Percentiles rank a stretch among this genome's conserved stretches.
phyloP scores from a whole-genome alignment of 2,797 vertebrate species.

The Clangula hyemalis region DNA sequence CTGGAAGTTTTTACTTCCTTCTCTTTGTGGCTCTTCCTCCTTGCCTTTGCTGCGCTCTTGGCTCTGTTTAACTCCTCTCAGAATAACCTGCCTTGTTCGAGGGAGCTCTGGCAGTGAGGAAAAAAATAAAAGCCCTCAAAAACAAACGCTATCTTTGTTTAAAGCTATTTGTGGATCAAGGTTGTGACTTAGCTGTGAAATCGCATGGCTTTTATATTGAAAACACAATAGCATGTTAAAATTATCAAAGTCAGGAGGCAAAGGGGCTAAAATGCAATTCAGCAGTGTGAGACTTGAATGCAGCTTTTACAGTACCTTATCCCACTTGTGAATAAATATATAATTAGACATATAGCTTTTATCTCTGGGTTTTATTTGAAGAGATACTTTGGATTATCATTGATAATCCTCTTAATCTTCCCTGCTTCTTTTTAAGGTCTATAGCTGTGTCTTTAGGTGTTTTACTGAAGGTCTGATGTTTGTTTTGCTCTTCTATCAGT shows the following conservation, averaged over 20 bases:
- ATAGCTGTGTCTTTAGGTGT: neutral
- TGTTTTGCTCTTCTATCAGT: neutral
- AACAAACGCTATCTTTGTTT: conserved; percentile 32
- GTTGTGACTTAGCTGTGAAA: conserved; percentile 32
- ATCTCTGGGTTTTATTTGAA: neutral
- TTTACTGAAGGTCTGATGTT: neutral
- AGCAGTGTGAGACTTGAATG: neutral
- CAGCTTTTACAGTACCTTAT: neutral
- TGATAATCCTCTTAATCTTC: neutral
- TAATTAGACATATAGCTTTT: neutral
- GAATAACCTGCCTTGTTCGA: conserved; percentile 23
- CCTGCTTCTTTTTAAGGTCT: neutral
- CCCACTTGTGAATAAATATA: neutral
- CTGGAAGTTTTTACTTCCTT: neutral
- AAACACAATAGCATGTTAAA: neutral
- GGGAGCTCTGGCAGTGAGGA: neutral
- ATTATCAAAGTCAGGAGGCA: neutral
- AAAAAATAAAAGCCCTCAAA: neutral
- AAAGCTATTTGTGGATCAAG: conserved; percentile 34
- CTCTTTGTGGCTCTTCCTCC: neutral
- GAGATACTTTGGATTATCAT: neutral
- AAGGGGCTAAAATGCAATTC: neutral
- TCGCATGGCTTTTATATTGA: neutral
- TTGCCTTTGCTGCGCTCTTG: neutral
- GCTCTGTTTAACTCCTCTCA: neutral